Conservation (phyloP, 2,797 vertebrate genomes). For the Euthynnus affinis region DNA sequence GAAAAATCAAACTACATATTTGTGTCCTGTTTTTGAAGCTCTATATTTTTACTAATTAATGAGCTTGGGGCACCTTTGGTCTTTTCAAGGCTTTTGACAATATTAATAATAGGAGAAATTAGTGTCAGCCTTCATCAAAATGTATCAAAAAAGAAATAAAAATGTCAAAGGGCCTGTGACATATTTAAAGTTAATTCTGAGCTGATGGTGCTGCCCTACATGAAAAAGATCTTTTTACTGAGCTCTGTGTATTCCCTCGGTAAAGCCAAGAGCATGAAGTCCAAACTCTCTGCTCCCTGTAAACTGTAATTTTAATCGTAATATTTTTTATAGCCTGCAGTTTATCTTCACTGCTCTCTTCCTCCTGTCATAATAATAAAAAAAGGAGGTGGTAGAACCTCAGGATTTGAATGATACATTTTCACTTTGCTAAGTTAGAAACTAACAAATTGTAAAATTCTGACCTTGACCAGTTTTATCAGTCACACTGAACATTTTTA, state of each 20-base stretch:
- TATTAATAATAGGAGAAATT: no score
- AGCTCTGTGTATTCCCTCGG: background rate
- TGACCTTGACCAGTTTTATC: background rate
- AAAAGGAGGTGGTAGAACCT: background rate
- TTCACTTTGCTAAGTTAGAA: background rate
- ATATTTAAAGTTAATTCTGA: background rate
- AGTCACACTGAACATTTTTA: background rate
- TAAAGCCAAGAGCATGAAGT: constrained; percentile 11
- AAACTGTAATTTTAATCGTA: constrained; percentile 43
- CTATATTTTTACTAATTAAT: no score
- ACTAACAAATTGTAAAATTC: background rate
- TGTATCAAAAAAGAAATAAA: no score
- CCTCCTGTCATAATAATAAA: background rate
- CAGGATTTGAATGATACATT: background rate
- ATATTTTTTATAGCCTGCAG: constrained; percentile 35
- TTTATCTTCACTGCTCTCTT: background rate
- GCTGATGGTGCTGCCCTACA: constrained; percentile 12
- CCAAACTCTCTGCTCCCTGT: constrained; percentile 42
- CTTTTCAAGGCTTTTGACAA: no score
- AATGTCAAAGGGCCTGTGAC: background rate
- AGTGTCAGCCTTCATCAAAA: no score
- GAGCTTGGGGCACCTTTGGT: no score
- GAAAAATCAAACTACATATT: no score
- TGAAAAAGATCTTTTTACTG: constrained; percentile 14
- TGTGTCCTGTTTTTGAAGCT: no score